phyloP scores from a whole-genome alignment of 2,888 invertebrate genomes.

The Cephus nigrinus region DNA sequence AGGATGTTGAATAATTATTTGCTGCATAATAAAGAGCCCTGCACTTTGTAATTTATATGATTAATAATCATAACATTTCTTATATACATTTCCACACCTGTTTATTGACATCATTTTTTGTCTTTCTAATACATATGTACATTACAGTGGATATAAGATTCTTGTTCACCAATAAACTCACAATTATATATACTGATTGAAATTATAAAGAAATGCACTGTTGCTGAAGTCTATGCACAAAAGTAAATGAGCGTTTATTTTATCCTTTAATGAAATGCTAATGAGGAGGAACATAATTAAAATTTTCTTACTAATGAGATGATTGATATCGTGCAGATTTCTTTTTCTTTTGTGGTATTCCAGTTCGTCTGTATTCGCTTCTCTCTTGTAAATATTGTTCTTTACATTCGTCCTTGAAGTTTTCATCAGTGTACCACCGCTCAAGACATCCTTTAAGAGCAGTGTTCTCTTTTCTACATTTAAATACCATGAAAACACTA shows the following conservation, averaged over 20 bases:
- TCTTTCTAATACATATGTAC: neutral
- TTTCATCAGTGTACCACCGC: conserved; percentile 82
- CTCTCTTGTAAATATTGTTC: conserved; percentile 85
- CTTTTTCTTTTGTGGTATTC: conserved; percentile 72
- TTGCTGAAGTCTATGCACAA: neutral
- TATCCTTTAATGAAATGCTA: neutral
- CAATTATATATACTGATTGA: neutral
- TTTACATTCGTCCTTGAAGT: conserved; percentile 79
- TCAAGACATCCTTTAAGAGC: conserved; percentile 77
- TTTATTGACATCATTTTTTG: neutral
- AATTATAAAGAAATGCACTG: neutral
- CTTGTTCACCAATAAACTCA: no score
- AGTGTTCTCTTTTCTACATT: conserved; percentile 79
- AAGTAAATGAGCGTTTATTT: neutral
- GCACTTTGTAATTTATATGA: neutral
- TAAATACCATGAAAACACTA: conserved; percentile 77
- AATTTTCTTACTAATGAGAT: neutral
- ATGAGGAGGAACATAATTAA: neutral
- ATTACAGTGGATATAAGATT: neutral
- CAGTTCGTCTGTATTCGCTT: conserved; percentile 84
- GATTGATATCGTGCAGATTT: conserved; percentile 3
- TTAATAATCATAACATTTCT: neutral
- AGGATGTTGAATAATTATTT: neutral
- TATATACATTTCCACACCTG: neutral
- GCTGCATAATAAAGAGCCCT: neutral